A percentile compares a stretch with the other conserved stretches of the same genome.
Conservation (phyloP, 2,113 vertebrate species). For the Vulpes ferrilata region DNA sequence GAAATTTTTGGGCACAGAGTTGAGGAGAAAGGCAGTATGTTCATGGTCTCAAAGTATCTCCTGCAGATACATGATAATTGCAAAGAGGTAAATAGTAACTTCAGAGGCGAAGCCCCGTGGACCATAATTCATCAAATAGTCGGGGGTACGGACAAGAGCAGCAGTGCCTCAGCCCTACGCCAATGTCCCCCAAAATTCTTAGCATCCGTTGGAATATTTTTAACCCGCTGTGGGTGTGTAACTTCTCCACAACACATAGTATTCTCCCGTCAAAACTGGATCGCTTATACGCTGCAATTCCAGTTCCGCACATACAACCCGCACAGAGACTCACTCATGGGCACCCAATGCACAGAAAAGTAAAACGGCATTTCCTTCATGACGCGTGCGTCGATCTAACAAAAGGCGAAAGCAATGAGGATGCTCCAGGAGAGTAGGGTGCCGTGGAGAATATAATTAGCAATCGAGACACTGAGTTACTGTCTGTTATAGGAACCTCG, state of each 20-base stretch:
- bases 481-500: fast-evolving
- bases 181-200: neutral
- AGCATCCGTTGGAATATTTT: neutral
- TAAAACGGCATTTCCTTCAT: neutral
- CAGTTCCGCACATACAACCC: too few species aligned
- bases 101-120: fast-evolving
- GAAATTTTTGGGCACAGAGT: neutral
- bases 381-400: neutral
- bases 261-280: neutral
- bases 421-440: neutral
- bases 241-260: neutral
- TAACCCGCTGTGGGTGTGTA: too few species aligned
- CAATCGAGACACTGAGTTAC: neutral
- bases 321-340: neutral
- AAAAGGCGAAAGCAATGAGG: neutral
- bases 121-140: neutral
- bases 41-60: neutral
- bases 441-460: neutral
- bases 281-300: fast-evolving
- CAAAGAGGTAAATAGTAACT: neutral
- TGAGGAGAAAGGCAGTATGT: neutral
- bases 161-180: fast-evolving
- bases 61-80: too few species aligned
- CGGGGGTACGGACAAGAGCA: neutral
- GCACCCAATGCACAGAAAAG: neutral